Evolutionary conservation across 2,113 vertebrate genomes (phyloP), one percentile per base, ranked within the genome.

Genomic region (Salvelinus sp.): DNA sequence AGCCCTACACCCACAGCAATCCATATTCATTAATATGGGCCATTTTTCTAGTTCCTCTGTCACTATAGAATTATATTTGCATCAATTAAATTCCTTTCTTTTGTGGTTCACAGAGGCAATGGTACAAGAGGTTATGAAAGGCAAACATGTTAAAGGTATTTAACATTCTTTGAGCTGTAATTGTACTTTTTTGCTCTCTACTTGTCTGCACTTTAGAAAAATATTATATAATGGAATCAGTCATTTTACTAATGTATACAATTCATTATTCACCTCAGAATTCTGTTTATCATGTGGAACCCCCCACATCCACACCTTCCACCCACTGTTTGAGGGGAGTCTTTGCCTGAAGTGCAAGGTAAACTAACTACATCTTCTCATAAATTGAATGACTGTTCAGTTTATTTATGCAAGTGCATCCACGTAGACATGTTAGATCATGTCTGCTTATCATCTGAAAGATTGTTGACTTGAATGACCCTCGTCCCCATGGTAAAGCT

Each of bases 281-380:
- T 94, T 93, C 82, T 99, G 97, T 64, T 86, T 99, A 88, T 94
- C 94, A 47, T 99, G 97, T 12, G 95, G 96, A 63, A 91, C 87
- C 47, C 76, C 86, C 69, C 93, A 94, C 73, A 87, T 91, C 0
- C 92, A 91, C 7, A 94, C 91, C 48, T 92, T 90, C 81, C 97
- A 98, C 79, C 97, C 97, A 0, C 90, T 99, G 38, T 99, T 99
- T 86, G 91, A 96, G 85, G 97, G 97, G 0, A 95, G 96, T 6
- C 95, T 99, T 48, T 99, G 97, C 89, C 83, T 88, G 64, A 96
- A 85, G 0, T 98, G 97, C 93, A 94, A 95, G 94, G 94, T 95
- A 86, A 90, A 44, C 73, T 75, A 47, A 76, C 58, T 58, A 28
- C 16, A 10, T 66, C 27, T 28, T 6, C 25, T 47, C 2, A 23